A percentile compares a stretch with the other conserved stretches of the same genome.
Evolutionary conservation across 2,888 invertebrate genomes (phyloP).

Genomic region (Mycalesis mineus): DNA sequence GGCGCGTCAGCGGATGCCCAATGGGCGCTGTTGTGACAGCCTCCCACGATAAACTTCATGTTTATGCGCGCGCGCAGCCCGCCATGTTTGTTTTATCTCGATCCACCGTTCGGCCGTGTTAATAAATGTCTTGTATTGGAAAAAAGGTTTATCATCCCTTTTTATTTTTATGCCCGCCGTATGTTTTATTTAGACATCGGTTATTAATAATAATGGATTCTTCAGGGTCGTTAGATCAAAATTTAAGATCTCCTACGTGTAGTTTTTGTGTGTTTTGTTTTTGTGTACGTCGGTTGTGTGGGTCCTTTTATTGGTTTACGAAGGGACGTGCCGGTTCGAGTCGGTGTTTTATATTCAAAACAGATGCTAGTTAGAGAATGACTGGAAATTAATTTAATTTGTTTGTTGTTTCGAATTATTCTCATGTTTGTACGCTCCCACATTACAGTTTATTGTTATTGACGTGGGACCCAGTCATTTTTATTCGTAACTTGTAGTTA

Average conservation of each 20-base stretch:
- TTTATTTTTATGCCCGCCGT: constrained; percentile 60
- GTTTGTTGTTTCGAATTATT: constrained; percentile 56
- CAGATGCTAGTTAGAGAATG: constrained; percentile 67
- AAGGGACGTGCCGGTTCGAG: constrained; percentile 53
- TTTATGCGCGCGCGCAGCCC: constrained; percentile 72
- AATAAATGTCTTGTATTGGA: constrained; percentile 73
- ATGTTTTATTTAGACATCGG: constrained; percentile 74
- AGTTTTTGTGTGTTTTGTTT: constrained; percentile 57
- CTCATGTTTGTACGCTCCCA: constrained; percentile 61
- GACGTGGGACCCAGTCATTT: constrained; percentile 11
- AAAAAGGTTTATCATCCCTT: constrained; percentile 54
- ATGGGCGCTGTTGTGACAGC: constrained; percentile 75
- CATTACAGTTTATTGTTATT: constrained; percentile 41
- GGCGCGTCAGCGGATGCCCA: constrained; percentile 59
- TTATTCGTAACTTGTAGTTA: background rate
- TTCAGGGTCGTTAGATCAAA: constrained; percentile 70
- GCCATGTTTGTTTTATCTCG: constrained; percentile 78
- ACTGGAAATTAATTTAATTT: constrained; percentile 70
- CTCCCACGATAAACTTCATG: constrained; percentile 74
- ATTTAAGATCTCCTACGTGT: constrained; percentile 67
- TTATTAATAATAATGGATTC: constrained; percentile 76
- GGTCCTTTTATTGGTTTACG: constrained; percentile 67
- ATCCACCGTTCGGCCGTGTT: constrained; percentile 69
- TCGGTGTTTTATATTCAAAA: constrained; percentile 72
- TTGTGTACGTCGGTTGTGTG: constrained; percentile 58